Evolutionary conservation across 2,113 vertebrate genomes (phyloP).

Genomic region (Catharus bicknelli): DNA sequence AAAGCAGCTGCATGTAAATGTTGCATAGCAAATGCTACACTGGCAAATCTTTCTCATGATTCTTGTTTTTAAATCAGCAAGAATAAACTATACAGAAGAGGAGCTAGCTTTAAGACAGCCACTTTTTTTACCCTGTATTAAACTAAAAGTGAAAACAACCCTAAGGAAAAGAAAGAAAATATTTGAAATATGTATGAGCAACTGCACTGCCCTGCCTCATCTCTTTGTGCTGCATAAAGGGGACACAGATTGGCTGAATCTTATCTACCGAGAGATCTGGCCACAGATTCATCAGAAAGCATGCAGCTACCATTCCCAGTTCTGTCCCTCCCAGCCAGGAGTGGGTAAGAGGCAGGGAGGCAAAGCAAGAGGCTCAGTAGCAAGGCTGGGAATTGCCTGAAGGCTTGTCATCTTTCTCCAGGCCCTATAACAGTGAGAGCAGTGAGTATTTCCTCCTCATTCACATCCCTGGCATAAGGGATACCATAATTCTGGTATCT

Average conservation of each 20-base stretch:
- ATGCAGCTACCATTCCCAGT: not conserved
- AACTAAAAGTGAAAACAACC: conserved; percentile 28
- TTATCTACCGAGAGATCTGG: not conserved
- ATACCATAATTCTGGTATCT: not conserved
- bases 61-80: conserved; percentile 41
- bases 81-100: conserved; percentile 1
- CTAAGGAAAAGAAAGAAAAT: not conserved
- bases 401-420: not conserved
- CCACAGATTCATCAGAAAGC: not conserved
- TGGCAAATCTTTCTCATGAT: conserved; percentile 20
- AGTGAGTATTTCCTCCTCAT: not conserved
- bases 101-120: not conserved
- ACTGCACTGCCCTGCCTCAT: not conserved
- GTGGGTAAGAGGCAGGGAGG: not conserved
- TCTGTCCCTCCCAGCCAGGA: not conserved
- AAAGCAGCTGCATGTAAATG: conserved; percentile 55
- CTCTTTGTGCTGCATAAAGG: conserved; percentile 1
- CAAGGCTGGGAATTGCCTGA: not conserved
- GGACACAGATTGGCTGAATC: not conserved
- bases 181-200: conserved; percentile 22
- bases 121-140: conserved; percentile 10
- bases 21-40: conserved; percentile 1
- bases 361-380: not conserved
- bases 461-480: not conserved
- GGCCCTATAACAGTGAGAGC: not conserved